Base-by-base conservation (phyloP, 2,113 vertebrate species). In the Axis porcinus region DNA sequence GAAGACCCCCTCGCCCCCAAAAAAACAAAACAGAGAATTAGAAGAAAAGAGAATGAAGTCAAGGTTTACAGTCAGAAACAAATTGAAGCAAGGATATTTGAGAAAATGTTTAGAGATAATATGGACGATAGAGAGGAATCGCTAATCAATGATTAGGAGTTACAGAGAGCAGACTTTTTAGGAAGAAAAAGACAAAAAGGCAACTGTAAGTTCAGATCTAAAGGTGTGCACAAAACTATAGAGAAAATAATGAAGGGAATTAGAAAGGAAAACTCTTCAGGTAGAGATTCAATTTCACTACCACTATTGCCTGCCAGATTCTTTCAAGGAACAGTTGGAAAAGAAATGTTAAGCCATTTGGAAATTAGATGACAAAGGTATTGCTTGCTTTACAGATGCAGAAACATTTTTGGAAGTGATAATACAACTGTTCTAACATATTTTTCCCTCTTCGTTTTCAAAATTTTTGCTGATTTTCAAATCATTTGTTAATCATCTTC, bases 1-100 rank as follows among this genome's bases (percentile, higher is more conserved):
- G 27, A 16, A 33, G 3, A 5, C 43, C 1, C 21, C 5, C 33
- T 25, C 1, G 1, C 11, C 36, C 11, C 0, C 1, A 0, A 25
- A 25, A 43, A 28, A 45, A 2, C 13, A 28, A 12, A 55, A 15
- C 3, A 40, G 7, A 88, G 30, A 62, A 2, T 21, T 58, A n/a
- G 58, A 94, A 25, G 4, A 54, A 74, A 5, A 55, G 12, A 45
- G 7, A 64, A 33, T 76, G 27, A 54, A 36, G 11, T 60, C 21
- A 87, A 50, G 7, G 6, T 3, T 81, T 47, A 58, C 0, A 10
- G 2, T 0, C 6, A 54, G 60, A 76, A 86, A 27, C 28, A 23
- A 30, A 60, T 13, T 45, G 12, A 89, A 60, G 15, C 62, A 89
- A 81, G 21, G 28, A 25, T 60, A 60, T 55, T 60, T 43, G 23